Base-by-base conservation (phyloP, 2,888 invertebrate genomes). In the Cabera pusaria region DNA sequence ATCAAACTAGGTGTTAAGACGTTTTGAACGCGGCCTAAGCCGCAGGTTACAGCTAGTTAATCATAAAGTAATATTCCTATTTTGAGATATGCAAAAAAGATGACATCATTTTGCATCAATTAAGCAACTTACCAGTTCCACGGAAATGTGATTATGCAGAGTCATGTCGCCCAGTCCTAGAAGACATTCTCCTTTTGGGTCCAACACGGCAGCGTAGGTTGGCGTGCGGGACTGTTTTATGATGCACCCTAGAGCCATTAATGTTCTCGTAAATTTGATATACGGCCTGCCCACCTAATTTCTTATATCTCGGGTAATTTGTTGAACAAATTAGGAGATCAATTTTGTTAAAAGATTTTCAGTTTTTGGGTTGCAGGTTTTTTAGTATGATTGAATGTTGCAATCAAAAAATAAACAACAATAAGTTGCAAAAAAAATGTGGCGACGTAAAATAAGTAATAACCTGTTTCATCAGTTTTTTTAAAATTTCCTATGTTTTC, bases 111-210 rank as follows among this genome's bases (percentile, higher is more conserved):
- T n/a, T n/a, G n/a, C n/a, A n/a, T n/a, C n/a, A n/a, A n/a, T n/a
- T n/a, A n/a, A n/a, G n/a, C n/a, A n/a, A 75, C 87, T 83, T 73
- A 95, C 93, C 65, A 93, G 71, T 36, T 93, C 82, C 0, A 92
- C 84, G 3, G 92, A 91, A 37, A 98, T 94, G 45, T 89, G 76
- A 5, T 88, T 71, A 67, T 97, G 96, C 9, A 96, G 92, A 22
- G 90, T 91, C 96, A 97, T 96, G 69, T 97, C 96, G 0, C 96
- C 97, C 31, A 98, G 86, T 0, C 96, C 93, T 31, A 96, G 90
- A 32, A 92, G 86, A 60, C 97, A 95, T 56, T 97, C 96, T 0
- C 98, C 97, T 3, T 67, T 70, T 0, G 82, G 72, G 66, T 96
- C 93, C 40, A 98, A 86, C 4, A 97, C 79, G 3, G 94, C 93